Evolutionary conservation across 2,113 vertebrate genomes (phyloP), one percentile per base, ranked within the genome.

Genomic region (Casuarius casuarius): DNA sequence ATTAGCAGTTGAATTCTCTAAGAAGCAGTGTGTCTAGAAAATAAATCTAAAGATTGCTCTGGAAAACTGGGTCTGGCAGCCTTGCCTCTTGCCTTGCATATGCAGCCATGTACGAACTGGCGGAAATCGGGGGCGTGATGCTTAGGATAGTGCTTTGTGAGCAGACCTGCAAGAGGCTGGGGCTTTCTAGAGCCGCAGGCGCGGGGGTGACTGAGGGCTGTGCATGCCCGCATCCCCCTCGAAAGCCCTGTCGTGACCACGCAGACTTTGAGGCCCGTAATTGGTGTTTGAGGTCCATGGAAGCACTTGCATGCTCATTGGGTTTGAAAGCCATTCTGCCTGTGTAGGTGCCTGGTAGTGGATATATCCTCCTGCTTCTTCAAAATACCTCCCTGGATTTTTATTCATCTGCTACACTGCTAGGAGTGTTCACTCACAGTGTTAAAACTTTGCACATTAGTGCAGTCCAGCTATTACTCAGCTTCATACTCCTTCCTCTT

Each of bases 1-100:
- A 0, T 70, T 38, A 67, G n/a, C 14, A 79, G 28, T 0, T 61
- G 52, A 35, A 40, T 21, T 82, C 28, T 17, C 42, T 58, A 56
- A 72, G 87, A 58, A 87, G n/a, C n/a, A 38, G 4, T 7, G 18
- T 66, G 70, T 12, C 16, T 8, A 7, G 38, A 61, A 72, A 63
- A 72, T 18, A 1, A 26, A n/a, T 9, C 28, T 66, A 51, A 70
- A 38, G 23, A 51, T 75, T 87, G 16, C 71, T 48, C 74, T 82
- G 87, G 77, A 71, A 66, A 58, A 48, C 59, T 31, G 52, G 5
- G 2, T 42, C 46, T 84, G 29, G 9, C 14, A 19, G 29, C 40
- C 22, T n/a, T 9, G 29, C 46, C 46, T 78, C 29, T 72, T 75
- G 7, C 23, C 31, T 66, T 58, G 18, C 29, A 3, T 33, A 11